Base-by-base conservation (phyloP, 2,888 invertebrate species). In the Hermodice carunculata region DNA sequence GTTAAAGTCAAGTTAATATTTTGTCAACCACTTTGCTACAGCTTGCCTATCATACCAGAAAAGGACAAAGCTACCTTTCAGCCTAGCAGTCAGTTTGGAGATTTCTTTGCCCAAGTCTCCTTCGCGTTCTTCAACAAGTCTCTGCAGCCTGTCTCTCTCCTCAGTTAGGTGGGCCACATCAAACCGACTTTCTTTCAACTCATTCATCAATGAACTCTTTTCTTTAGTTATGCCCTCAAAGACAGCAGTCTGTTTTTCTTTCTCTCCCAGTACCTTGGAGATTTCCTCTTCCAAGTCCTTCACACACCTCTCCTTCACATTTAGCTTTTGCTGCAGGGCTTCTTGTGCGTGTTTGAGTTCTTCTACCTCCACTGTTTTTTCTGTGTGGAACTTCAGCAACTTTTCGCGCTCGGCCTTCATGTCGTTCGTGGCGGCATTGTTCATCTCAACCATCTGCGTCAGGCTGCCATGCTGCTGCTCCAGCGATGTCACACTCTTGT, bases 401-500 rank as follows among this genome's bases (percentile, higher is more conserved):
- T 71, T 65, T 43, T 81, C 80, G 53, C 76, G 74, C 56, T 82
- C 82, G 51, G 79, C 77, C 34, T 76, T 59, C 48, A 79, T 49
- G 6, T 5, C 19, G 1, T 46, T 31, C 1, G 46, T 51, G n/a
- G 51, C 28, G 32, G 48, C 34, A 22, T 34, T 31, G 54, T 32
- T 46, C 26, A 22, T 22, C 3, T 59, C 40, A 59, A 80, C 73
- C 53, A 79, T 67, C 11, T 76, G 77, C 6, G 75, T 72, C 43
- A 80, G 68, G 44, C 75, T 77, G 48, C 71, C 73, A 8, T 77
- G 72, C 65, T 83, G 80, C 48, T 80, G 75, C 22, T 78, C 73
- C n/a, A 84, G 63, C 11, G 80, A 69, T 14, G 65, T 53, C 28
- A 82, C 65, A 63, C 78, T 77, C 53, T 77, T 79, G 63, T 82